phyloP scores from a whole-genome alignment of 2,113 vertebrate species.

The Galeopterus variegatus region DNA sequence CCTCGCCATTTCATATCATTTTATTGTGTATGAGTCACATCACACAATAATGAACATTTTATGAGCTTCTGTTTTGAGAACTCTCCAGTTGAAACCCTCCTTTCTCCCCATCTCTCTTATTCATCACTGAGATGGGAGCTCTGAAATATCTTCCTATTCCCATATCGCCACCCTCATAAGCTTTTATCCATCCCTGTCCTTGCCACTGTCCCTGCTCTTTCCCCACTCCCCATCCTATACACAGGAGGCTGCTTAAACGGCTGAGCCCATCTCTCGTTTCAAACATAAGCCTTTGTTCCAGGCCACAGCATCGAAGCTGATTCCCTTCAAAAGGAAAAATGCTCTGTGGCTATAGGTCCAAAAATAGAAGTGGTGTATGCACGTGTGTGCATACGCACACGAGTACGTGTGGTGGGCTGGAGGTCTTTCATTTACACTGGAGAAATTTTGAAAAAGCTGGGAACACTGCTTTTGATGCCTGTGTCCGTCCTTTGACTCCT shows the following conservation, averaged over 20 bases:
- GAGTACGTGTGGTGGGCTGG: accelerated
- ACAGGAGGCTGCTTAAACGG: neutral
- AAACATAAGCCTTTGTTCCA: slow-evolving; percentile 59
- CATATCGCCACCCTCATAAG: neutral
- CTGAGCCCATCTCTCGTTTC: neutral
- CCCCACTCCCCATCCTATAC: neutral
- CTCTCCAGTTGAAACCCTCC: neutral
- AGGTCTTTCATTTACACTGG: neutral
- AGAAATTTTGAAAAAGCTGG: slow-evolving; percentile 25
- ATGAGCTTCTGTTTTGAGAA: neutral
- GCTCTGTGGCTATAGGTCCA: slow-evolving; percentile 1
- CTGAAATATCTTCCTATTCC: neutral
- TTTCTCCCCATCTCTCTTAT: neutral
- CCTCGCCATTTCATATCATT: neutral
- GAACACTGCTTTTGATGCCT: slow-evolving; percentile 33
- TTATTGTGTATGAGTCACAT: neutral
- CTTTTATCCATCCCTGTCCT: neutral
- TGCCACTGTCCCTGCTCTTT: neutral
- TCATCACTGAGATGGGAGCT: neutral
- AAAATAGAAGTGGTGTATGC: slow-evolving; percentile 43
- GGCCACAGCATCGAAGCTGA: neutral
- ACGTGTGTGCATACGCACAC: too few relatives aligned
- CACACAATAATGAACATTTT: neutral
- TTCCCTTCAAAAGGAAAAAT: slow-evolving; percentile 59
- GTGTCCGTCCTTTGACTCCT: slow-evolving; percentile 30